phyloP scores from a whole-genome alignment of 2,888 invertebrate genomes.

The Pseudolycoriella hygida region DNA sequence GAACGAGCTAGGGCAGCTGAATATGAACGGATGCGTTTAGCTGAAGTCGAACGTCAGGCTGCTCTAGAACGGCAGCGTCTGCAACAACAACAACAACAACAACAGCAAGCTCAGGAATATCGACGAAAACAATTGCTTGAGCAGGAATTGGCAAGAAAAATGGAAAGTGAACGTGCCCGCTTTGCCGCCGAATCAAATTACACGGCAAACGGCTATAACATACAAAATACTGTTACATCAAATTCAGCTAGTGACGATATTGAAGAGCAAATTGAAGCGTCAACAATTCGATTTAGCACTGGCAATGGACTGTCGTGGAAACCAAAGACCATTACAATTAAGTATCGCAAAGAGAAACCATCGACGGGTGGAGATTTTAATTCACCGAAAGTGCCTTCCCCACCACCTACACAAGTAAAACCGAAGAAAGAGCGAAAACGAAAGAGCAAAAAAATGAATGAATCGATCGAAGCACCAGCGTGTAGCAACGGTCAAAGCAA shows the following conservation, averaged over 20 bases:
- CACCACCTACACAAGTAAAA: background rate
- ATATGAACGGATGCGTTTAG: background rate
- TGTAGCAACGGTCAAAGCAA: background rate
- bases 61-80: background rate
- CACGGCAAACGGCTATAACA: background rate
- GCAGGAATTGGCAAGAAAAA: background rate
- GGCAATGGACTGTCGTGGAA: slow-evolving; percentile 21
- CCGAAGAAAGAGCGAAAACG: slow-evolving; percentile 1
- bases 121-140: background rate
- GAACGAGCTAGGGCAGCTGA: background rate
- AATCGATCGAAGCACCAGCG: background rate
- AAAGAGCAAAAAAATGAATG: background rate
- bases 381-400: background rate
- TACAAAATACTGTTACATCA: background rate
- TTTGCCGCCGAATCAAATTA: slow-evolving; percentile 2
- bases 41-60: background rate
- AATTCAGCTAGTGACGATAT: slow-evolving; percentile 11
- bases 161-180: slow-evolving; percentile 4
- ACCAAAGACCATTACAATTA: slow-evolving; percentile 28
- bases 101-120: background rate
- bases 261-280: slow-evolving; percentile 24
- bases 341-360: slow-evolving; percentile 18
- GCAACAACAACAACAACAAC: background rate
- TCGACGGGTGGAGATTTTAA: slow-evolving; percentile 1
- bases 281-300: slow-evolving; percentile 23